Conservation (phyloP, 2,888 invertebrate species). For the Erebia epiphron region DNA sequence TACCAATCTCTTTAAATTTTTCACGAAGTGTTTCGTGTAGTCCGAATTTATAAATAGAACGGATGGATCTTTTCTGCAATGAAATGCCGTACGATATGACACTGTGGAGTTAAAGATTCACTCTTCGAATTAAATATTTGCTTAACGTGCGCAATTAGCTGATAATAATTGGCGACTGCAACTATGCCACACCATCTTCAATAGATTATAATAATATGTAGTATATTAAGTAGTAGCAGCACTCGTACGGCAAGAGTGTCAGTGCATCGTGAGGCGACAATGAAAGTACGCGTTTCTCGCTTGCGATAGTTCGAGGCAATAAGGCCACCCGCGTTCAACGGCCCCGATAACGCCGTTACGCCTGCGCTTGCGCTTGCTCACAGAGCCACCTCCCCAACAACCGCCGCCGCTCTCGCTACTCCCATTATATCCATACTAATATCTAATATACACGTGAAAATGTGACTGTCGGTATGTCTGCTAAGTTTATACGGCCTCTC, state of each 20-base stretch:
- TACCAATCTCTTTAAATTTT: too few relatives aligned
- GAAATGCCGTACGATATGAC: too few relatives aligned
- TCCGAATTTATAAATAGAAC: too few relatives aligned
- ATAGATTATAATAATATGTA: background rate
- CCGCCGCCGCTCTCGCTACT: constrained; percentile 12
- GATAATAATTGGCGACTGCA: background rate
- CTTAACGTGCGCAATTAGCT: background rate
- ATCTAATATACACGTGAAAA: too few relatives aligned
- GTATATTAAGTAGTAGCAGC: constrained; percentile 4
- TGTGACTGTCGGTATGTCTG: too few relatives aligned
- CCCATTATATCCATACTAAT: background rate
- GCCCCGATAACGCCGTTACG: constrained; percentile 75
- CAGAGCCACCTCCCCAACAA: constrained; percentile 41
- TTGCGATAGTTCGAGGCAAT: constrained; percentile 76
- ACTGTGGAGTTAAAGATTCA: too few relatives aligned
- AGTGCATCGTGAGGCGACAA: constrained; percentile 72
- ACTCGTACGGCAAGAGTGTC: constrained; percentile 40
- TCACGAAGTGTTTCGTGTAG: too few relatives aligned
- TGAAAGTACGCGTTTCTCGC: constrained; percentile 80
- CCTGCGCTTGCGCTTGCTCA: constrained; percentile 48
- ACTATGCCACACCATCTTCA: background rate
- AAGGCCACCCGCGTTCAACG: constrained; percentile 80
- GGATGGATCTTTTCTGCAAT: too few relatives aligned
- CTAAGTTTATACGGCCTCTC: too few relatives aligned
- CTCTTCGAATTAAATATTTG: background rate